phyloP scores from a whole-genome alignment of 2,113 vertebrate species.

The Eublepharis macularius region DNA sequence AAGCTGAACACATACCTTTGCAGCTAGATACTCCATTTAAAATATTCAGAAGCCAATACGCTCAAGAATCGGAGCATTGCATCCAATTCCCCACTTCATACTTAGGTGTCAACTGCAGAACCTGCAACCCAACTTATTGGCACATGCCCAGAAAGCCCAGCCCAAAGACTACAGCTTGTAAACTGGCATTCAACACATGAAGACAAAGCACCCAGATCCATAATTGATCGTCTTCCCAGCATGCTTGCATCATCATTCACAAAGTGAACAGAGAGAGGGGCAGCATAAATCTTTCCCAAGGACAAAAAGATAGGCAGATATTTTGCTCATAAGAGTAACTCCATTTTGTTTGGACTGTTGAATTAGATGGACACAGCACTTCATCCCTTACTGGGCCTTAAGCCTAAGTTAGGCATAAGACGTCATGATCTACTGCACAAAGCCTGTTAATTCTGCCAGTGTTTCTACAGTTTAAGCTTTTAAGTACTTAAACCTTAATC shows the following conservation, averaged over 20 bases:
- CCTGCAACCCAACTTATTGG: not conserved
- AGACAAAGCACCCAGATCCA: slow-evolving; percentile 39
- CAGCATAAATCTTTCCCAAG: slow-evolving; percentile 5
- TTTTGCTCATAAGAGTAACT: not conserved
- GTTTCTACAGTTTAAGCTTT: not conserved
- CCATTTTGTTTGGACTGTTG: not conserved
- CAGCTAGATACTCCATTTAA: not conserved
- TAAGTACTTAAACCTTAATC: not conserved
- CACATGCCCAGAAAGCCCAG: not conserved
- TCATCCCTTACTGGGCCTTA: not conserved
- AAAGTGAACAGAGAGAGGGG: not conserved
- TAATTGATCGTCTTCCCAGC: slow-evolving; percentile 1
- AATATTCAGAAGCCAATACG: not conserved
- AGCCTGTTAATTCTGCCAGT: not conserved
- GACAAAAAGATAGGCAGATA: not conserved
- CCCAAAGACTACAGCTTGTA: not conserved
- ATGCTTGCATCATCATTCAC: slow-evolving; percentile 10
- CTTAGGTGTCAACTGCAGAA: not conserved
- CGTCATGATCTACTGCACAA: not conserved
- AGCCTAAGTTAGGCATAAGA: not conserved
- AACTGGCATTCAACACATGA: slow-evolving; percentile 58
- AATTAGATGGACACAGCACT: not conserved
- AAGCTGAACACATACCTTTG: not conserved
- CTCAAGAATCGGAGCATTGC: no score
- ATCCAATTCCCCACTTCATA: not conserved